Evolutionary conservation across 2,888 invertebrate species (phyloP).

Genomic region (Melolontha melolontha): DNA sequence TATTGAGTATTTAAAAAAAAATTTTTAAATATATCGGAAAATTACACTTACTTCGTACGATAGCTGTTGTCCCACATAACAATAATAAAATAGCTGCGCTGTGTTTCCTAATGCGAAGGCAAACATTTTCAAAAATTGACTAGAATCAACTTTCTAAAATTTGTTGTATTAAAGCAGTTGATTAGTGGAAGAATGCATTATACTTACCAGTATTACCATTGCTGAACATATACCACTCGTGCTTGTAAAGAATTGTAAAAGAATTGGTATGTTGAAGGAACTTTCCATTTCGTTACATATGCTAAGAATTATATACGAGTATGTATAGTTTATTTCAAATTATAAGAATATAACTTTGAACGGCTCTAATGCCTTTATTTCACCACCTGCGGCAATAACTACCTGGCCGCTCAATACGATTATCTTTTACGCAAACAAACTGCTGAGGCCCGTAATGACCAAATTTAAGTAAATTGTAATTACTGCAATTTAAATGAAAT

Average conservation of each 20-base stretch:
- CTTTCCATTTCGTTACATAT: constrained; percentile 45
- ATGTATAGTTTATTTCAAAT: too few relatives aligned
- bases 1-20: too few relatives aligned
- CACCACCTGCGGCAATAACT: too few relatives aligned
- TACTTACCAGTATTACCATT: constrained; percentile 39
- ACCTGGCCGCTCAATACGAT: too few relatives aligned
- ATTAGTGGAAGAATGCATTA: background rate
- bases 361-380: too few relatives aligned
- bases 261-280: constrained; percentile 44
- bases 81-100: constrained; percentile 25
- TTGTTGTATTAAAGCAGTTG: background rate
- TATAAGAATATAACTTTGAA: too few relatives aligned
- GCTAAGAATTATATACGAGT: too few relatives aligned
- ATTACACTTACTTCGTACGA: constrained; percentile 16
- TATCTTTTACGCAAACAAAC: too few relatives aligned
- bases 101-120: constrained; percentile 5
- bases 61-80: constrained; percentile 28
- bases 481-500: too few relatives aligned
- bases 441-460: too few relatives aligned
- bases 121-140: constrained; percentile 11
- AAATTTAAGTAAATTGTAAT: too few relatives aligned
- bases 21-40: too few relatives aligned
- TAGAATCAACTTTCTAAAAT: constrained; percentile 7
- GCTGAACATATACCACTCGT: constrained; percentile 46
- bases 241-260: constrained; percentile 46